Conservation (phyloP, 2,888 invertebrate genomes). For the Tenodera sinensis region DNA sequence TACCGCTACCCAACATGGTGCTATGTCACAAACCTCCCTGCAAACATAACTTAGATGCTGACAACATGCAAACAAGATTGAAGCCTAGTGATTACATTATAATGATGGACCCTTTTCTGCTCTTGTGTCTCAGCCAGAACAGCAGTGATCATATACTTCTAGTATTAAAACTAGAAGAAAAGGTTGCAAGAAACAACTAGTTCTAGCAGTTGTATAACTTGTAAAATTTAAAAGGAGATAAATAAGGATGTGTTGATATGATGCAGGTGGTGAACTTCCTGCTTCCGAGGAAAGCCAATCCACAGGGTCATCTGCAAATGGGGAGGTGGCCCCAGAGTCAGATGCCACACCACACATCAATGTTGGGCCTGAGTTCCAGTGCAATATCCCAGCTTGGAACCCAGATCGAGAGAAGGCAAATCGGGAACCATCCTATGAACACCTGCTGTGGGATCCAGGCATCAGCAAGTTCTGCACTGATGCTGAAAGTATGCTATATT, state of each 20-base stretch:
- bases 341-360: slow-evolving; percentile 75
- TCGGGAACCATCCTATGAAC: slow-evolving; percentile 57
- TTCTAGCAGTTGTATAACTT: too few relatives aligned
- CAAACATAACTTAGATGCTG: too few relatives aligned
- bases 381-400: slow-evolving; percentile 61
- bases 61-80: too few relatives aligned
- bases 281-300: slow-evolving; percentile 19
- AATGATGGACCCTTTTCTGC: too few relatives aligned
- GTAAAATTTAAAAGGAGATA: too few relatives aligned
- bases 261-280: slow-evolving; percentile 14
- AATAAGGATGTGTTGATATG: not conserved
- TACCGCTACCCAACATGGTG: too few relatives aligned
- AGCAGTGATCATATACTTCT: too few relatives aligned
- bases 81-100: too few relatives aligned
- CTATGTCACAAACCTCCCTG: too few relatives aligned
- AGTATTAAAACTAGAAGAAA: too few relatives aligned
- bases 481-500: slow-evolving; percentile 60
- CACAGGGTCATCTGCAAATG: not conserved
- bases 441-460: slow-evolving; percentile 84
- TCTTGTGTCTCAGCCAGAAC: too few relatives aligned
- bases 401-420: slow-evolving; percentile 33
- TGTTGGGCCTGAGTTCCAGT: slow-evolving; percentile 83
- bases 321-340: slow-evolving; percentile 47
- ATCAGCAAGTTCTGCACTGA: slow-evolving; percentile 66
- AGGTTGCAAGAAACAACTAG: too few relatives aligned